These are phyloP conservation scores for Plebejus argus DNA, from an alignment of 2,888 invertebrate species.

Conservation along the genomic window DNA sequence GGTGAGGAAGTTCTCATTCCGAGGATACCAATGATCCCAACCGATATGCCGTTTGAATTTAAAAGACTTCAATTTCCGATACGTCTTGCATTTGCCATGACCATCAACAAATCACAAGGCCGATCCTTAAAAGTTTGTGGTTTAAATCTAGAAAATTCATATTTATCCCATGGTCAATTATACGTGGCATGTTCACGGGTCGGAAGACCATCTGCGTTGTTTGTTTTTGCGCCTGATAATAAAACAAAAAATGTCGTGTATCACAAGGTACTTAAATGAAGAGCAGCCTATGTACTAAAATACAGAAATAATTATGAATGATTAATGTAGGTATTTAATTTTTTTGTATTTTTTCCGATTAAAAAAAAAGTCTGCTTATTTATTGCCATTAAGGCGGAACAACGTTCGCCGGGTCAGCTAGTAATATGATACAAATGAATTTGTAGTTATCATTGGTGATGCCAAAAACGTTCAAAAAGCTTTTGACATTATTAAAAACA, in stretches of 20 bases:
- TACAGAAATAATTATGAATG: constrained; percentile 31
- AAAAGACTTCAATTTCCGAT: constrained; percentile 34
- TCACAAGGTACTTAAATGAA: constrained; percentile 38
- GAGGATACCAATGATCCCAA: constrained; percentile 31
- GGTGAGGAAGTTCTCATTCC: constrained; percentile 20
- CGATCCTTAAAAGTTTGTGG: constrained; percentile 37
- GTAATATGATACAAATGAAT: too few relatives aligned
- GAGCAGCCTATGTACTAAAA: constrained; percentile 33
- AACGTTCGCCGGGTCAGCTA: too few relatives aligned
- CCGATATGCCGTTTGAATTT: constrained; percentile 34
- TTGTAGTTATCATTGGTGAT: too few relatives aligned
- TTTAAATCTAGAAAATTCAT: constrained; percentile 34
- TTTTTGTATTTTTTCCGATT: too few relatives aligned
- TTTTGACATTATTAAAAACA: too few relatives aligned
- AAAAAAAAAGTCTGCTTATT: too few relatives aligned
- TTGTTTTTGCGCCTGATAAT: constrained; percentile 38
- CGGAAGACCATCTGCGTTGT: constrained; percentile 39
- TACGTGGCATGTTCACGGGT: constrained; percentile 47
- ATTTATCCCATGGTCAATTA: constrained; percentile 35
- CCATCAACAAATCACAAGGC: constrained; percentile 36
- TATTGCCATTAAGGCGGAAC: too few relatives aligned
- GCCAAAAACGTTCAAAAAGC: too few relatives aligned
- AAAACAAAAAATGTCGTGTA: constrained; percentile 40
- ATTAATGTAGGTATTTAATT: constrained; percentile 28
- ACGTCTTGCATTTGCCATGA: constrained; percentile 32